These are phyloP conservation scores for Mustela nigripes DNA, from an alignment of 2,113 vertebrate species.

Conservation along the genomic window DNA sequence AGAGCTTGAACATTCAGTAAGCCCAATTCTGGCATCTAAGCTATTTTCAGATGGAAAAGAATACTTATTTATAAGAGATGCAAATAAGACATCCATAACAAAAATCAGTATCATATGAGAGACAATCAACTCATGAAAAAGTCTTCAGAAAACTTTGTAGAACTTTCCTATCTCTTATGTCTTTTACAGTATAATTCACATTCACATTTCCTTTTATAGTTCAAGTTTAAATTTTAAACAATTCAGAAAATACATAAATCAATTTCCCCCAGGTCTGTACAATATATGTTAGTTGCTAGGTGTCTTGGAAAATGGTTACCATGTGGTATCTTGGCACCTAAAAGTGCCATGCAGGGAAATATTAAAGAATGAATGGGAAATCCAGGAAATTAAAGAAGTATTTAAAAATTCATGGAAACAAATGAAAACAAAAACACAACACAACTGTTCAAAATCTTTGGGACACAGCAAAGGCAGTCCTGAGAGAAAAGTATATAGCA, in stretches of 20 bases:
- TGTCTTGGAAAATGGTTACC: not conserved
- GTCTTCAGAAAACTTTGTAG: not conserved
- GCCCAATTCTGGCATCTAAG: not conserved
- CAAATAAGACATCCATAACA: not conserved
- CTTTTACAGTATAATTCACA: not conserved
- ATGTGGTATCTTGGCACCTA: not conserved
- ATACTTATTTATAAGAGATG: not conserved
- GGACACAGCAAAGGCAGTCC: no score
- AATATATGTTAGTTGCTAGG: not conserved
- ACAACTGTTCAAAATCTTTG: no score
- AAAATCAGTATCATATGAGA: not conserved
- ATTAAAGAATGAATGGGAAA: no score
- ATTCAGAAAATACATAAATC: not conserved
- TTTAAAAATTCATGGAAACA: no score
- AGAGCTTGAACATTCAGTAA: not conserved
- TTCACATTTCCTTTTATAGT: not conserved
- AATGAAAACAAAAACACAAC: no score
- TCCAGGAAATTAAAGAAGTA: no score
- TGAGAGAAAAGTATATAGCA: no score
- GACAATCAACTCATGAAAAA: not conserved
- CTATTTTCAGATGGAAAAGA: not conserved
- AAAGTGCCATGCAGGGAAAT: not conserved
- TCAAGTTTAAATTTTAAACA: constrained; percentile 46
- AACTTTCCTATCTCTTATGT: not conserved
- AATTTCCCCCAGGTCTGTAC: not conserved